These are phyloP conservation scores for Deladenus siricidicola DNA, from an alignment of 2,888 invertebrate genomes.

Conservation along the genomic window DNA sequence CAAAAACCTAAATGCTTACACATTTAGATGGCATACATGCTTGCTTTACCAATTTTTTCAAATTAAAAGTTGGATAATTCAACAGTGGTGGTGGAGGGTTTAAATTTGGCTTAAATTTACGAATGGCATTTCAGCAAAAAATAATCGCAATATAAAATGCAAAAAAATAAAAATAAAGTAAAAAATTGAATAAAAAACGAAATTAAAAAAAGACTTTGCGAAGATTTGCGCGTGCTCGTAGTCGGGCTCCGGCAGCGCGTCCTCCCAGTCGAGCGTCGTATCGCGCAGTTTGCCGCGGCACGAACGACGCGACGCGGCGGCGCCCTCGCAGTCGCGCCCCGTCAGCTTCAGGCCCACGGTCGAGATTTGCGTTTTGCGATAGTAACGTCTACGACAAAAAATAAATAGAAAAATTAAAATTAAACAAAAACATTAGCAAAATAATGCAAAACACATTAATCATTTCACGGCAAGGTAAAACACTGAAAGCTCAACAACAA, in stretches of 20 bases:
- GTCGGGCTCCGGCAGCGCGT: conserved; percentile 66
- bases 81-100: too few relatives aligned
- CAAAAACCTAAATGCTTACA: too few relatives aligned
- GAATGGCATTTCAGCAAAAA: background rate
- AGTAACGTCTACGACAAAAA: conserved; percentile 77
- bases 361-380: conserved; percentile 64
- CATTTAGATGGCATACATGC: too few relatives aligned
- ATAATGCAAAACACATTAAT: background rate
- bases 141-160: background rate
- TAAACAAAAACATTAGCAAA: background rate
- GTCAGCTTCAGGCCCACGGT: conserved; percentile 73
- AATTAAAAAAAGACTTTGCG: conserved; percentile 10
- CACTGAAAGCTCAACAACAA: conserved; percentile 1
- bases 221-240: conserved; percentile 62
- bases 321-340: conserved; percentile 63
- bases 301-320: conserved; percentile 18
- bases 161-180: background rate
- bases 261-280: conserved; percentile 94
- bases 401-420: conserved; percentile 7
- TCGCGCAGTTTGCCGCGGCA: conserved; percentile 72
- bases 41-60: too few relatives aligned
- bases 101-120: too few relatives aligned
- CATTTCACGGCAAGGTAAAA: background rate
- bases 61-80: too few relatives aligned
- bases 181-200: background rate